Evolutionary conservation across 2,797 vertebrate species (phyloP).

Genomic region (Gouania willdenowi): DNA sequence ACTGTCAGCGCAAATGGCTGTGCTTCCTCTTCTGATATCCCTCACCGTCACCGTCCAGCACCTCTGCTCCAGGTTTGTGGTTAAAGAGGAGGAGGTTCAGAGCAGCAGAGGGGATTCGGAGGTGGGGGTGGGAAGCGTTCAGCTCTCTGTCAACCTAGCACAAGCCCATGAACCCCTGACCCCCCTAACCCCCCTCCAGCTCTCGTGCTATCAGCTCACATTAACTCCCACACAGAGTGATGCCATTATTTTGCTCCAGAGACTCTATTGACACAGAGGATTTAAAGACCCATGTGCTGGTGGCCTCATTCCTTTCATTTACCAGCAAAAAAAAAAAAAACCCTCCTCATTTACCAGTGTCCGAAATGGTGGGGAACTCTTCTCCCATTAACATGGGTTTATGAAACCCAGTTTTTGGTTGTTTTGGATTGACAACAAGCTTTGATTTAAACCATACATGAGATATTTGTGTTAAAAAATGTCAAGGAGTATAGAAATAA

Average conservation of each 20-base stretch:
- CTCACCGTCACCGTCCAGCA: constrained; percentile 30
- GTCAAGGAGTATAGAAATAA: no score
- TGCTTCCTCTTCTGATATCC: constrained; percentile 36
- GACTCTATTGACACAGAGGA: constrained; percentile 76
- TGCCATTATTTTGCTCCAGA: constrained; percentile 86
- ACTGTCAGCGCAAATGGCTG: constrained; percentile 55
- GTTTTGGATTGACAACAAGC: no score
- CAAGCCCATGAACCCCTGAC: constrained; percentile 76
- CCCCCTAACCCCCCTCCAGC: constrained; percentile 77
- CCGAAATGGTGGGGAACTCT: constrained; percentile 42
- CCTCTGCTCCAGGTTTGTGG: constrained; percentile 32
- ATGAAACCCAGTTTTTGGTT: no score
- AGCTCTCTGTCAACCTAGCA: constrained; percentile 83
- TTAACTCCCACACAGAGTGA: constrained; percentile 82
- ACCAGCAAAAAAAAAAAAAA: constrained; percentile 54
- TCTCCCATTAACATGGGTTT: constrained; percentile 67
- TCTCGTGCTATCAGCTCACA: constrained; percentile 85
- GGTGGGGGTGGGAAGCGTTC: constrained; percentile 57
- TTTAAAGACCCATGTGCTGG: constrained; percentile 75
- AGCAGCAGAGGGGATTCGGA: constrained; percentile 35
- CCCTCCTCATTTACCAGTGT: constrained; percentile 50
- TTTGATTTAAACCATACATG: no score
- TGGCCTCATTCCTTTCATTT: constrained; percentile 79
- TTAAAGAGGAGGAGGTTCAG: constrained; percentile 40
- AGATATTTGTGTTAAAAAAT: no score